Conservation (phyloP, 2,797 vertebrate species). For the Cynopterus sphinx region DNA sequence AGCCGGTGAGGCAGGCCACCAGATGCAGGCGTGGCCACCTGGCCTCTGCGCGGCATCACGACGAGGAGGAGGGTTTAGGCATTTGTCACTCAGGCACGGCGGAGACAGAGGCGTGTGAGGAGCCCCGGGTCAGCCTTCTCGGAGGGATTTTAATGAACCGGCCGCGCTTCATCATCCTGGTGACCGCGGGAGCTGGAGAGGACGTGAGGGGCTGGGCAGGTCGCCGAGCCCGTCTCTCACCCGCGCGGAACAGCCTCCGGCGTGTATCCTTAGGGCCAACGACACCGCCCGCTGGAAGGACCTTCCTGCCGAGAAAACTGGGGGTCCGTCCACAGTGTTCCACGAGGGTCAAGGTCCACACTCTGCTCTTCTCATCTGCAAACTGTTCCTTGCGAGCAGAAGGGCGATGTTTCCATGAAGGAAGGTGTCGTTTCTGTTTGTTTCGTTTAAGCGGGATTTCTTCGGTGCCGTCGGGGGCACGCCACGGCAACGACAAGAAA, state of each 20-base stretch:
- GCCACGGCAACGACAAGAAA: neutral
- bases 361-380: neutral
- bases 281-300: neutral
- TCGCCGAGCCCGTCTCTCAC: neutral
- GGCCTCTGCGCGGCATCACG: neutral
- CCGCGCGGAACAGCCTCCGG: rapidly evolving
- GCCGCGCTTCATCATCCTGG: neutral
- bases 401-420: neutral
- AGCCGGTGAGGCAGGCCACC: neutral
- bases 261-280: neutral
- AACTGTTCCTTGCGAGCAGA: neutral
- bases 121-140: neutral
- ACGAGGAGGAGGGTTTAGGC: neutral
- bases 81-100: neutral
- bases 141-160: constrained; percentile 48
- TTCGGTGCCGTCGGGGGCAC: rapidly evolving
- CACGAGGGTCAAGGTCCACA: neutral
- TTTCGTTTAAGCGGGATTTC: neutral
- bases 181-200: constrained; percentile 49
- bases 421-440: neutral
- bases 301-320: neutral
- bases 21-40: neutral
- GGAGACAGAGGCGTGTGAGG: rapidly evolving
- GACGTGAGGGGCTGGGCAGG: neutral
- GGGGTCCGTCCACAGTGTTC: neutral